These are phyloP conservation scores for Elaeidobius kamerunicus DNA, from an alignment of 2,888 invertebrate species.

Conservation along the genomic window DNA sequence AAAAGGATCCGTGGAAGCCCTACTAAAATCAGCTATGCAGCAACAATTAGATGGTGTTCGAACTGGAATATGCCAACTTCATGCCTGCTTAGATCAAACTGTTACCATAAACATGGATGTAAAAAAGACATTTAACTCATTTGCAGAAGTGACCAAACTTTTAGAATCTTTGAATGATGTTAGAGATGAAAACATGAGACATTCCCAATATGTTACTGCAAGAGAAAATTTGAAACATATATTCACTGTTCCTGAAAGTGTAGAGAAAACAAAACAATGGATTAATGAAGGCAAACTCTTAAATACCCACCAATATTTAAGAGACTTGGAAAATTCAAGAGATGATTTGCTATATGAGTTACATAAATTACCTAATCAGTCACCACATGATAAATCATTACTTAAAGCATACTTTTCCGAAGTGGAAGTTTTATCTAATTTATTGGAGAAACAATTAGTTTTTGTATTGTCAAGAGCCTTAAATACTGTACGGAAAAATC, in stretches of 20 bases:
- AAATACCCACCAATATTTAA: constrained; percentile 91
- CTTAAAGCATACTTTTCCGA: constrained; percentile 95
- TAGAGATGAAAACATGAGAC: constrained; percentile 87
- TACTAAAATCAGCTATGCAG: constrained; percentile 97
- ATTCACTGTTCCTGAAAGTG: constrained; percentile 95
- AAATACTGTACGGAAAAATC: constrained; percentile 92
- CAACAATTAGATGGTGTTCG: constrained; percentile 96
- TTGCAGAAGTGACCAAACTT: constrained; percentile 75
- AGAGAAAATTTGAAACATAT: constrained; percentile 98
- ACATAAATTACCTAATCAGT: constrained; percentile 89
- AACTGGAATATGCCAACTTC: constrained; percentile 87
- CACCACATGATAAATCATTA: constrained; percentile 85
- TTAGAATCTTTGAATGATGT: constrained; percentile 80
- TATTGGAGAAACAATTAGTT: constrained; percentile 88
- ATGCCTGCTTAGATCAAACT: constrained; percentile 82
- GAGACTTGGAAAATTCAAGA: constrained; percentile 93
- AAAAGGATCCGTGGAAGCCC: constrained; percentile 89
- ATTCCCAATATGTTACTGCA: constrained; percentile 96
- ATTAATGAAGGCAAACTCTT: constrained; percentile 93
- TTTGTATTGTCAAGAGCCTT: constrained; percentile 85
- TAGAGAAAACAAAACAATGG: constrained; percentile 89
- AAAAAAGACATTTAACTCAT: constrained; percentile 70
- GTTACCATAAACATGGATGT: constrained; percentile 68
- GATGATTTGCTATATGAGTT: constrained; percentile 94
- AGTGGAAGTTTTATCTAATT: constrained; percentile 84